Base-by-base conservation (phyloP, 1,140 invertebrate genomes). In the Papilio machaon region DNA sequence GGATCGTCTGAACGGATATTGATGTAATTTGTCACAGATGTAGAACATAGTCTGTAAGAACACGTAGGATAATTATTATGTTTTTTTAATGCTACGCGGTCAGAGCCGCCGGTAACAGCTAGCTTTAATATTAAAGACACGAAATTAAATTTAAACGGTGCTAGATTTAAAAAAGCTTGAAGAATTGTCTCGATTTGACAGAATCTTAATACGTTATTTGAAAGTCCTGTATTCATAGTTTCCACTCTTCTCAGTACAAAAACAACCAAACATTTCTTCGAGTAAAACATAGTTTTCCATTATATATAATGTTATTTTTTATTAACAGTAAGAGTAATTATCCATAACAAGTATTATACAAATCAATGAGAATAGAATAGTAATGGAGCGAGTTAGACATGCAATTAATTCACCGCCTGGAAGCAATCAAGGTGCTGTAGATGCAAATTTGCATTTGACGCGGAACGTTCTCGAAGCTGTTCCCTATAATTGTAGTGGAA, bases 401-500 rank as follows among this genome's bases (percentile, higher is more conserved):
- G 83, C 81, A 85, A 87, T 89, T 87, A 89, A 87, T 86, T 84
- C 80, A 83, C 80, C 83, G 84, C 81, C 84, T 82, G 84, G 82
- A 81, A 87, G 88, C 89, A 89, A 90, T 91, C 88, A 90, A 88
- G 84, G 86, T 81, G 80, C 84, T 82, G 84, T 64, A 82, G 82
- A 86, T 76, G 83, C 81, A 85, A 90, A 89, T 91, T 91, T 89
- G 88, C 85, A 83, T 87, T 87, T 85, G 83, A 87, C 85, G 82
- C 79, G 84, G 81, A 87, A 83, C 88, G 84, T 82, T 86, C 83
- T 81, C 83, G 76, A 82, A 81, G 83, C 80, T 83, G 84, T 83
- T 64, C 82, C 73, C 82, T 80, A 84, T 86, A 87, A 86, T 85
- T 85, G 82, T 83, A 83, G 82, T 52, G 73, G 47, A 19, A 49